Evolutionary conservation across 2,888 invertebrate genomes (phyloP).

Genomic region (Vannuccia rotundouncinata): DNA sequence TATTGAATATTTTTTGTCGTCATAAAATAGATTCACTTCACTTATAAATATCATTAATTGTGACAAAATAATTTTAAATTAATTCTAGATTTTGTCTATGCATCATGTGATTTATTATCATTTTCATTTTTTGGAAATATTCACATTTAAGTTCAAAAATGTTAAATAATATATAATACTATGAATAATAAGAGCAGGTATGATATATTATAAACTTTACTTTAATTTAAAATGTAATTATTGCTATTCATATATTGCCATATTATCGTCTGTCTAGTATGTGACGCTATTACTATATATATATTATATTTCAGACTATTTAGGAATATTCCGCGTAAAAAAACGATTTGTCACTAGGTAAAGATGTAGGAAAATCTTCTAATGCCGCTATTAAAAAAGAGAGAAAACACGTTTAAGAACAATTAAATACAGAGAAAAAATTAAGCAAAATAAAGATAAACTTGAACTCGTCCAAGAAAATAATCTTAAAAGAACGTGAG

Average conservation of each 20-base stretch:
- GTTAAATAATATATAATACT: slow-evolving; percentile 18
- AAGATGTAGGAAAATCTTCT: background rate
- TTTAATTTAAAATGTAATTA: background rate
- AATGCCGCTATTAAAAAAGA: background rate
- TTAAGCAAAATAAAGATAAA: slow-evolving; percentile 4
- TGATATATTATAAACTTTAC: slow-evolving; percentile 1
- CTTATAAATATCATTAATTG: slow-evolving; percentile 12
- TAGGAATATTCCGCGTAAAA: background rate
- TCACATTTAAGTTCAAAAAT: background rate
- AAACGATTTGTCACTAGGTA: background rate
- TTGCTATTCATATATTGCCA: background rate
- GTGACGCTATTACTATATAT: background rate
- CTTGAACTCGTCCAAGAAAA: background rate
- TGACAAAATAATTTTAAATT: background rate
- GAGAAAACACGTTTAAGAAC: slow-evolving; percentile 19
- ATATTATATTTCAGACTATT: slow-evolving; percentile 16
- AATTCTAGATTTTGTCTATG: background rate
- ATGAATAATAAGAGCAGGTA: slow-evolving; percentile 7
- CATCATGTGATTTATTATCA: background rate
- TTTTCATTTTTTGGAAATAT: background rate
- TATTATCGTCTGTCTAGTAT: slow-evolving; percentile 12
- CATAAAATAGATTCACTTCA: background rate
- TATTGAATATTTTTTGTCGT: background rate
- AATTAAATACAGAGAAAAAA: slow-evolving; percentile 19
- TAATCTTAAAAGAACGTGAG: background rate